Evolutionary conservation across 2,888 invertebrate genomes (phyloP).

Genomic region (Poecilobothrus nobilitatus): DNA sequence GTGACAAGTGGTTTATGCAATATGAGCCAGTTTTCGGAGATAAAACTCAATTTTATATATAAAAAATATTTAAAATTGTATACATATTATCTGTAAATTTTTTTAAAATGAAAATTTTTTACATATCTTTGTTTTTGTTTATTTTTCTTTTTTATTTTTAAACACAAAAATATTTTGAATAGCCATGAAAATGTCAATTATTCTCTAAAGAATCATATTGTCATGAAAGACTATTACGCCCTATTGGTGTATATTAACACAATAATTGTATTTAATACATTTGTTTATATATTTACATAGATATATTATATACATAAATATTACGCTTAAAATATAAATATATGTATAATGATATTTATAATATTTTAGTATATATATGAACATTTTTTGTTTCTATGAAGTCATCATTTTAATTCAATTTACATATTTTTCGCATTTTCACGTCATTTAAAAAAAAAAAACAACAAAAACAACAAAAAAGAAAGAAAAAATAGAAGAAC

Average conservation of each 20-base stretch:
- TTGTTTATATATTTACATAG: too few species aligned
- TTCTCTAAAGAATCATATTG: background rate
- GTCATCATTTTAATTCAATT: conserved; percentile 4
- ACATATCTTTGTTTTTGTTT: too few species aligned
- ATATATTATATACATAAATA: background rate
- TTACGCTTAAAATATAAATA: background rate
- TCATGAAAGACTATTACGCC: background rate
- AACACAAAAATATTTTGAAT: background rate
- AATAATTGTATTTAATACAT: too few species aligned
- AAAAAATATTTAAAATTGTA: too few species aligned
- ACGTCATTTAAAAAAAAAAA: background rate
- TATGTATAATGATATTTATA: background rate
- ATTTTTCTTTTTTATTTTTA: background rate
- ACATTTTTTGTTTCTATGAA: background rate
- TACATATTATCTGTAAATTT: too few species aligned
- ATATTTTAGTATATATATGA: background rate
- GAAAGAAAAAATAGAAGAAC: background rate
- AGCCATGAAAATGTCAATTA: background rate
- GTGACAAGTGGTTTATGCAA: too few species aligned
- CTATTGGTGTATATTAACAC: background rate
- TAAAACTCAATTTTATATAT: too few species aligned
- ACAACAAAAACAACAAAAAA: background rate
- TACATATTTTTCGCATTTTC: conserved; percentile 1
- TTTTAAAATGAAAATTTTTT: background rate
- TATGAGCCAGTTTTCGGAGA: too few species aligned